Conservation (phyloP, 2,888 invertebrate species). For the Tanaodytes sp. region DNA sequence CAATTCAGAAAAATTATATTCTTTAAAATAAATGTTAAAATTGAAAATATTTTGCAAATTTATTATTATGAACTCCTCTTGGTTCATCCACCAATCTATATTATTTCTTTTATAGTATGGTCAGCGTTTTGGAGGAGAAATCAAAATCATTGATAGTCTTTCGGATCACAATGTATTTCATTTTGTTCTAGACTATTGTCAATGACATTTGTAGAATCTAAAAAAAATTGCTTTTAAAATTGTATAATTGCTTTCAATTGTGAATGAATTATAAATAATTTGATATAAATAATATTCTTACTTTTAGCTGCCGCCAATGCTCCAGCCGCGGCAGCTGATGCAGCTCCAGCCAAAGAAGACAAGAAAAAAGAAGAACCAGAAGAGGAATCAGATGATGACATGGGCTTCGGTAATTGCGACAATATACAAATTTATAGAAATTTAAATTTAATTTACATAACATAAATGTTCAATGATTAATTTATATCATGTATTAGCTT, state of each 20-base stretch:
- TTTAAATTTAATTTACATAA: background rate
- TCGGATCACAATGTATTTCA: constrained; percentile 3
- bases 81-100: constrained; percentile 68
- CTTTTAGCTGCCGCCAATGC: constrained; percentile 69
- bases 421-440: background rate
- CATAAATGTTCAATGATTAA: constrained; percentile 33
- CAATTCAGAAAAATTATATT: no score
- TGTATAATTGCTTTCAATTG: no score
- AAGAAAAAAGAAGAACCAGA: constrained; percentile 86
- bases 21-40: no score
- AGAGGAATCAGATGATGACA: constrained; percentile 91
- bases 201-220: constrained; percentile 18
- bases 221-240: background rate
- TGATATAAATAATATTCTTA: background rate
- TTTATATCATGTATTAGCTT: constrained; percentile 48
- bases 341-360: constrained; percentile 80
- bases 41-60: background rate
- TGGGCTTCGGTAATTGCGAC: constrained; percentile 86
- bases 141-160: constrained; percentile 56
- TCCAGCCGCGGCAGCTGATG: constrained; percentile 79
- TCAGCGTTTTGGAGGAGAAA: constrained; percentile 68
- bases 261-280: background rate
- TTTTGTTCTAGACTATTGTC: constrained; percentile 18
- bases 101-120: constrained; percentile 58
- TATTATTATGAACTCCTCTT: constrained; percentile 56